These are phyloP conservation scores for Ondatra zibethicus DNA, from an alignment of 2,113 vertebrate genomes.

Conservation along the genomic window DNA sequence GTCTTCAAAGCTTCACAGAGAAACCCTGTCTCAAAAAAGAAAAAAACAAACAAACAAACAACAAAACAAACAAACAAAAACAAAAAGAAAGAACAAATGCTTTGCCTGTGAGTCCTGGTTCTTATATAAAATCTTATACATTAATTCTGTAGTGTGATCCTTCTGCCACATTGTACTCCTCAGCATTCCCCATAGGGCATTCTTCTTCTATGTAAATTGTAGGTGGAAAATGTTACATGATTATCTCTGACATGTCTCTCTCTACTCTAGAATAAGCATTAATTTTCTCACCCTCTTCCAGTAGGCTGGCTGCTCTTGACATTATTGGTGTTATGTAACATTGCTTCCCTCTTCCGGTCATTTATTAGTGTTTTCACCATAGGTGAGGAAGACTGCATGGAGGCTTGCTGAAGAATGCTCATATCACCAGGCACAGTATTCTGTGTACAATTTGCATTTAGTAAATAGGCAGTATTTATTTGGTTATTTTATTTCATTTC, in stretches of 20 bases:
- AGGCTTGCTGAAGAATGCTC: not conserved
- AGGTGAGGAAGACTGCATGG: not conserved
- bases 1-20: too few relatives aligned
- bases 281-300: not conserved
- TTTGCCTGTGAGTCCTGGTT: not conserved
- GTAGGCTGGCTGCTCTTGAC: not conserved
- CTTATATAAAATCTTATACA: not conserved
- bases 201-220: not conserved
- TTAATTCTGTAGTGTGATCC: not conserved
- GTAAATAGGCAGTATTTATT: not conserved
- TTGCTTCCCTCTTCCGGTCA: not conserved
- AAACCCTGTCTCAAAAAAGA: too few relatives aligned
- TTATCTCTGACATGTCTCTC: not conserved
- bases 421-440: not conserved
- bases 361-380: not conserved
- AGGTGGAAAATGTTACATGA: not conserved
- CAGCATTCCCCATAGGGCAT: not conserved
- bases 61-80: too few relatives aligned
- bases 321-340: not conserved
- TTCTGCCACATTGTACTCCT: not conserved
- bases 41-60: too few relatives aligned
- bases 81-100: not conserved
- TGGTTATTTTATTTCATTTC: not conserved
- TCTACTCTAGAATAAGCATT: conserved; percentile 20
- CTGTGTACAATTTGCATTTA: not conserved